A percentile compares a stretch with the other conserved stretches of the same genome.
These are phyloP conservation scores for Eutrigla gurnardus DNA, from an alignment of 2,797 vertebrate species.

Conservation along the genomic window DNA sequence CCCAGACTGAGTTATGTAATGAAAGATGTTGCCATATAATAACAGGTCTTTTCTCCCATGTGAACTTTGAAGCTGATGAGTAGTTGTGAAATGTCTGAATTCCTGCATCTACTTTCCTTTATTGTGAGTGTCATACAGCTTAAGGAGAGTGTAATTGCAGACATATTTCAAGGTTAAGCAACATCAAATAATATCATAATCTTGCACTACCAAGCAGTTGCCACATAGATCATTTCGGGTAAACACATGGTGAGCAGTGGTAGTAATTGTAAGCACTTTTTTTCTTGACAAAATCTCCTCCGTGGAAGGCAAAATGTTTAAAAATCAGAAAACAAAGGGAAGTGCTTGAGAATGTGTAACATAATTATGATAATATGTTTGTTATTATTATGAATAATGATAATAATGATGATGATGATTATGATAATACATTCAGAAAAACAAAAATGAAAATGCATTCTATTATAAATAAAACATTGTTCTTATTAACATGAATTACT, in stretches of 20 bases:
- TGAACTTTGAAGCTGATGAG: constrained; percentile 8
- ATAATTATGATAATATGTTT: neutral
- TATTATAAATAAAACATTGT: neutral
- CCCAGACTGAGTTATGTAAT: constrained; percentile 13
- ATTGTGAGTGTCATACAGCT: constrained; percentile 4
- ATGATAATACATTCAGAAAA: neutral
- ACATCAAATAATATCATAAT: neutral
- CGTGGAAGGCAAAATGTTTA: neutral
- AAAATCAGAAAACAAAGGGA: neutral
- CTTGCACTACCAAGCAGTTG: constrained; percentile 4
- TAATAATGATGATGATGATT: neutral
- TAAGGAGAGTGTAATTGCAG: constrained; percentile 1
- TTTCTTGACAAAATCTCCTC: neutral
- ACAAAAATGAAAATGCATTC: neutral
- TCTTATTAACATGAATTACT: neutral
- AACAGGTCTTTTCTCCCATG: neutral
- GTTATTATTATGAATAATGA: too few relatives aligned
- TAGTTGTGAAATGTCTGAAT: constrained; percentile 6
- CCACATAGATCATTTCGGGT: neutral
- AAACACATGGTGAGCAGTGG: neutral
- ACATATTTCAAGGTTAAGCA: constrained; percentile 8
- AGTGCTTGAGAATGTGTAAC: neutral
- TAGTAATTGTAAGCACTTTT: neutral
- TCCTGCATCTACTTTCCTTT: neutral
- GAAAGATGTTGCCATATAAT: constrained; percentile 9